Conservation (phyloP, 2,888 invertebrate species). For the Aphodius granarius region DNA sequence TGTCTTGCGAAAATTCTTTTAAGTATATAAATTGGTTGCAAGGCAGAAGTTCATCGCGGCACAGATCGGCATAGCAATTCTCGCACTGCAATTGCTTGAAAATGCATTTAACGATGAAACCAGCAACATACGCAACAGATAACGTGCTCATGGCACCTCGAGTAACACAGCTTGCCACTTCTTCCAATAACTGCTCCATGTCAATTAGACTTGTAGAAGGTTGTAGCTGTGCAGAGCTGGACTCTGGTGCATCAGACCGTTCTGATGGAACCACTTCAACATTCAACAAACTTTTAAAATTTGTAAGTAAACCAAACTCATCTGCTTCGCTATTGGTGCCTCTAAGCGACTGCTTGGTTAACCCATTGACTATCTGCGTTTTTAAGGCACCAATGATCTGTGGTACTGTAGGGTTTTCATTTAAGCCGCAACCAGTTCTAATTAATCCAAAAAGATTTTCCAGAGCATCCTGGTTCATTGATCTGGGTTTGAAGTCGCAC, state of each 20-base stretch:
- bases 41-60: neutral
- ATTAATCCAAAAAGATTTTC: slow-evolving; percentile 32
- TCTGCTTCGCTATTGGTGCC: slow-evolving; percentile 27
- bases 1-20: neutral
- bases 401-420: slow-evolving; percentile 30
- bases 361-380: slow-evolving; percentile 29
- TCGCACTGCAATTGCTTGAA: neutral
- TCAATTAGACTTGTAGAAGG: neutral
- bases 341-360: slow-evolving; percentile 5
- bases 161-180: neutral
- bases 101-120: neutral
- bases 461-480: slow-evolving; percentile 32
- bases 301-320: slow-evolving; percentile 7
- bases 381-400: slow-evolving; percentile 32
- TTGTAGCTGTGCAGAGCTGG: neutral
- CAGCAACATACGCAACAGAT: neutral
- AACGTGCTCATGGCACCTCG: neutral
- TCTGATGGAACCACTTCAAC: neutral
- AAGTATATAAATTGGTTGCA: neutral
- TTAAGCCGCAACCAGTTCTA: slow-evolving; percentile 30
- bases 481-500: slow-evolving; percentile 14
- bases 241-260: neutral
- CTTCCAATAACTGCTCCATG: neutral
- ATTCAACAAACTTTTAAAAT: slow-evolving; percentile 1
- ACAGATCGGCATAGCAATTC: neutral